Conservation (phyloP, 2,888 invertebrate genomes). For the Caenorhabditis japonica region DNA sequence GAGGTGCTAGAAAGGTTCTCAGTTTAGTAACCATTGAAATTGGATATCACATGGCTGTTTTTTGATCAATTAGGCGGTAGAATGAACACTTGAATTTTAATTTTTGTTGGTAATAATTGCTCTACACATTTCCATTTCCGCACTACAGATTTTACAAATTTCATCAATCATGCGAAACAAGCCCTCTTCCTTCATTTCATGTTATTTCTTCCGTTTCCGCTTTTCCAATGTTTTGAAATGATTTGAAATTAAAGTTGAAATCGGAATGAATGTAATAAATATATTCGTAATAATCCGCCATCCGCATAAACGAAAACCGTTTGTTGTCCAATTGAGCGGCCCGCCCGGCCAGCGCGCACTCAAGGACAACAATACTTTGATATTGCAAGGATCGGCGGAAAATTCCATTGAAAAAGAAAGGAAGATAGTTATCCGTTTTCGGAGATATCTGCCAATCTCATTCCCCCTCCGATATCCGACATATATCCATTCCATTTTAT, state of each 20-base stretch:
- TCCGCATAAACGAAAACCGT: constrained; percentile 36
- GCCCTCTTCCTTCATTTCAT: constrained; percentile 2
- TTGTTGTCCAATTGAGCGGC: constrained; percentile 23
- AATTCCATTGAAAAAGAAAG: constrained; percentile 31
- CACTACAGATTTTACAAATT: constrained; percentile 15
- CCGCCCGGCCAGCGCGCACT: constrained; percentile 10
- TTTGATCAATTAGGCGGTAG: constrained; percentile 11
- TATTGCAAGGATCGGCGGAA: constrained; percentile 24
- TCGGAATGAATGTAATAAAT: constrained; percentile 10
- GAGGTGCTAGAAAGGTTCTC: no score
- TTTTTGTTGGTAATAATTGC: no score
- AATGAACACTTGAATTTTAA: no score
- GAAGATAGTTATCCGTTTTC: constrained; percentile 41
- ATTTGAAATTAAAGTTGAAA: not conserved
- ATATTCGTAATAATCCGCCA: constrained; percentile 41
- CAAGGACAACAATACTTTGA: constrained; percentile 45
- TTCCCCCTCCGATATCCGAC: no score
- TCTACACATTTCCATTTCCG: constrained; percentile 13
- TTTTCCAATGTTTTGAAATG: not conserved
- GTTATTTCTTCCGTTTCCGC: constrained; percentile 1
- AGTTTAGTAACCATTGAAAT: constrained; percentile 23
- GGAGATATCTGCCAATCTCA: constrained; percentile 4
- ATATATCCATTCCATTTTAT: no score
- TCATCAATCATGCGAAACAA: constrained; percentile 24
- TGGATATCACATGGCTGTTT: no score